Evolutionary conservation across 2,113 vertebrate genomes (phyloP).

Genomic region (Rhea pennata): DNA sequence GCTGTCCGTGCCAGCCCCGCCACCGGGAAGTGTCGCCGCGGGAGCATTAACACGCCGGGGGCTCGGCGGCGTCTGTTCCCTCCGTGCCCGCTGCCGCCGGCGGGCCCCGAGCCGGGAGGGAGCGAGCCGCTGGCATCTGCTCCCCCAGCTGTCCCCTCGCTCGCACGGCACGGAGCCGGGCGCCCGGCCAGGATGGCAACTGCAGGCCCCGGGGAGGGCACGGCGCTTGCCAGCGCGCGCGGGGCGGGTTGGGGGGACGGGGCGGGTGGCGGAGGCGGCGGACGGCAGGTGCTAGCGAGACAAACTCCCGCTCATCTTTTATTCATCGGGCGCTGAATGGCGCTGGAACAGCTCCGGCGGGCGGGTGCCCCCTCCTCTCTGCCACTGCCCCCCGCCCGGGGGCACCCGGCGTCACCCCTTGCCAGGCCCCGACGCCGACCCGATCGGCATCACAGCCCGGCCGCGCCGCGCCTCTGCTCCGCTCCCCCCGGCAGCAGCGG

Average conservation of each 20-base stretch:
- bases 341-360: not conserved
- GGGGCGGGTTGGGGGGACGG: not conserved
- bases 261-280: not conserved
- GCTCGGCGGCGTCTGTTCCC: not conserved
- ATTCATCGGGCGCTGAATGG: slow-evolving; percentile 15
- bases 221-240: not conserved
- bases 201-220: slow-evolving; percentile 45
- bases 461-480: not conserved
- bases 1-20: not conserved
- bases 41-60: not conserved
- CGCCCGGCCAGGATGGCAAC: slow-evolving; percentile 55
- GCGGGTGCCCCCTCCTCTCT: too few species aligned
- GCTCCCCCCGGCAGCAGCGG: not conserved
- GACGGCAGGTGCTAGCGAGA: slow-evolving; percentile 34
- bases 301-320: slow-evolving; percentile 56
- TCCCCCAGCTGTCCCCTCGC: slow-evolving; percentile 39
- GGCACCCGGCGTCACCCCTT: not conserved
- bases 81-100: not conserved
- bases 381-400: not conserved
- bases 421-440: not conserved
- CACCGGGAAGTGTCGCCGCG: not conserved
- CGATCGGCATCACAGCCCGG: not conserved
- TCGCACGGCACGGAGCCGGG: slow-evolving; percentile 40
- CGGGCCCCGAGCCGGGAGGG: not conserved
- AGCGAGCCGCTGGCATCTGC: slow-evolving; percentile 30